Base-by-base conservation (phyloP, 2,797 vertebrate species). In the Rousettus madagascariensis region DNA sequence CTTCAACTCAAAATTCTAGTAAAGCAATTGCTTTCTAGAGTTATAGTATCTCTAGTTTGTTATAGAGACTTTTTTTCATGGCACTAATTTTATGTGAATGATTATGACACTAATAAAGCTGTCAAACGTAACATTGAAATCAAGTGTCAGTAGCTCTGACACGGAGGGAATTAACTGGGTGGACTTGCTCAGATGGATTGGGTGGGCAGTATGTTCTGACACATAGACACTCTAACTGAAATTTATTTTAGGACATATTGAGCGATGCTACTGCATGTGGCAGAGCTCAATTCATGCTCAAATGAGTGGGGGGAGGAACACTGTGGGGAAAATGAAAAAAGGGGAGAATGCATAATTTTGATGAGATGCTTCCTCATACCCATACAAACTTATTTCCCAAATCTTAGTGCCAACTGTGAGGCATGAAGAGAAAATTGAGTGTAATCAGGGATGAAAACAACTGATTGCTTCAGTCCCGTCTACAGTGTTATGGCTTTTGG, bases 311-410 rank as follows among this genome's bases (percentile, higher is more conserved):
- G 75, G 69, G 12, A 38, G 0, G 49, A 49, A 17, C 49, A 49
- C 8, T 26, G n/a, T 59, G 12, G 57, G 16, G 38, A 92, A 86
- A 83, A 82, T 90, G 59, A 86, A 97, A 96, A 87, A 90, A 66
- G 85, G 71, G 17, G 41, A 75, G 17, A 2, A 15, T 66, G 30
- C 46, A 86, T 78, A 57, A 41, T 85, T 83, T 82, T 38, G 16
- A 36, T 20, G 43, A 90, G 79, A 75, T 90, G 91, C 86, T 85
- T 92, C 51, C 68, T 96, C 95, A 88, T 51, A 89, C 86, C 94
- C 87, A 92, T 24, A 66, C 55, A 96, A 95, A 95, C 61, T 41
- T 69, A 63, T 90, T 96, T 96, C 90, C 92, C 88, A 94, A 75
- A 90, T 75, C 51, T 96, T 88, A 85, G 49, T 41, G 38, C 51